Evolutionary conservation across 2,113 vertebrate genomes (phyloP).

Genomic region (Heliornis fulica): DNA sequence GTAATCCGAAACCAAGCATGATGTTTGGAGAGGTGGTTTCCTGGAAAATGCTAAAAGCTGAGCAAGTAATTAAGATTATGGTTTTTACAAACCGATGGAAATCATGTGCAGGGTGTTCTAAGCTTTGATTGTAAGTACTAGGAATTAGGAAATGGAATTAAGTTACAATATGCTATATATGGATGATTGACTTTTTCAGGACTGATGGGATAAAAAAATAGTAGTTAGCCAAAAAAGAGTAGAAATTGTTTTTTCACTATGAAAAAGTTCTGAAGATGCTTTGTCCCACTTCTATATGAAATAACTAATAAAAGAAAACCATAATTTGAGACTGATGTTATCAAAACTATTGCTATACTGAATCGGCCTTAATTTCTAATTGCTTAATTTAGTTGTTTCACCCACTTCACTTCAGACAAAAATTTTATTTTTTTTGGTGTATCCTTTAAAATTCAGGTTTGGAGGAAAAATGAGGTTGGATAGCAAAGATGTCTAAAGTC

Average conservation of each 20-base stretch:
- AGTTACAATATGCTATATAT: neutral
- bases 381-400: neutral
- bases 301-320: neutral
- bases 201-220: neutral
- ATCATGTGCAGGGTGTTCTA: neutral
- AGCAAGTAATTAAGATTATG: neutral
- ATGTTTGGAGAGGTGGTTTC: neutral
- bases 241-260: neutral
- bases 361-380: neutral
- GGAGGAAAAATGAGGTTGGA: neutral
- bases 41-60: neutral
- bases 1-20: neutral
- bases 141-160: neutral
- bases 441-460: neutral
- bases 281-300: neutral
- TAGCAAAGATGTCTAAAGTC: neutral
- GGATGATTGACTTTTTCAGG: neutral
- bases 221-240: neutral
- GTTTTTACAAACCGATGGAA: neutral
- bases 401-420: neutral
- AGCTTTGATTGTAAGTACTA: neutral
- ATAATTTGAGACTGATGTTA: neutral
- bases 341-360: neutral
- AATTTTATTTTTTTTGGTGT: neutral
- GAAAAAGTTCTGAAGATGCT: neutral